Percentiles rank a stretch among this genome's conserved stretches.
Conservation (phyloP, 2,888 invertebrate genomes). For the Furcula furcula region DNA sequence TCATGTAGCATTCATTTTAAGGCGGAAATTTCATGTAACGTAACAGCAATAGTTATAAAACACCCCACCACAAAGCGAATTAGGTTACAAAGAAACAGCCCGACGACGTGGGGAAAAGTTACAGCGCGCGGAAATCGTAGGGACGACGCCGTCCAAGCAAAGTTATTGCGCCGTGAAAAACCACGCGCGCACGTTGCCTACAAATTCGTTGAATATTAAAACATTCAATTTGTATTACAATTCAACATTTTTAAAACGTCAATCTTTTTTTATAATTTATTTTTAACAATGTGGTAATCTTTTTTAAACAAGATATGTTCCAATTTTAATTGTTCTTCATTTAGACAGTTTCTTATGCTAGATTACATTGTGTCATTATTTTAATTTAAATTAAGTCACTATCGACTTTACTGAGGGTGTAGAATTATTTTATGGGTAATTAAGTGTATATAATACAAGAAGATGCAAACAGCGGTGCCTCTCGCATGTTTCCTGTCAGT, state of each 20-base stretch:
- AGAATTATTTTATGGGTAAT: constrained; percentile 3
- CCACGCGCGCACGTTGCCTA: neutral
- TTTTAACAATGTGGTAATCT: too few relatives aligned
- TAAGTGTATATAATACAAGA: constrained; percentile 5
- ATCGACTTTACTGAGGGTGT: constrained; percentile 10
- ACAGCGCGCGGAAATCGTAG: neutral
- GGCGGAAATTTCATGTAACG: too few relatives aligned
- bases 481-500: constrained; percentile 67
- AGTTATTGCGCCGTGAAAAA: neutral
- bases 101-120: neutral
- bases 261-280: neutral
- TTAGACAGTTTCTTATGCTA: too few relatives aligned
- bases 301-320: too few relatives aligned
- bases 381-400: too few relatives aligned
- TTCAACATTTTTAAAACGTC: neutral
- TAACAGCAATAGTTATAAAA: neutral
- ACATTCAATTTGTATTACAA: neutral
- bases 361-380: too few relatives aligned
- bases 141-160: neutral
- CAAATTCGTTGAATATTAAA: neutral
- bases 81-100: neutral
- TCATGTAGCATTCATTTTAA: too few relatives aligned
- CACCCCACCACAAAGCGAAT: neutral
- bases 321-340: too few relatives aligned
- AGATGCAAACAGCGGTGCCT: constrained; percentile 57